A percentile compares a stretch with the other conserved stretches of the same genome.
phyloP scores from a whole-genome alignment of 1,140 invertebrate species.

The Caerostris extrusa region DNA sequence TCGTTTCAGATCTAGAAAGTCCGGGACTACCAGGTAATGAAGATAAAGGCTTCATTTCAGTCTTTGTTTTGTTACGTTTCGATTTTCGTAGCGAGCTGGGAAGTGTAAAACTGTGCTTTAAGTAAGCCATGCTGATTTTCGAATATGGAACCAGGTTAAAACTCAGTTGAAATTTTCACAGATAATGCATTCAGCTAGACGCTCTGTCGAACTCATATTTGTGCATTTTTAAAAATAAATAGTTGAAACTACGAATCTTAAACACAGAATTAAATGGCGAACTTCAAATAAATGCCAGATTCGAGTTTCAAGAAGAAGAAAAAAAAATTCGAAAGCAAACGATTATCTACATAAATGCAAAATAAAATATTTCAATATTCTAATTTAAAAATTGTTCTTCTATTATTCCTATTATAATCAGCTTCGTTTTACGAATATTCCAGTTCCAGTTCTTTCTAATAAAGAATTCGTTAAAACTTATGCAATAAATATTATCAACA shows the following conservation, averaged over 20 bases:
- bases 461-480: background rate
- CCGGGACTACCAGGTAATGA: constrained; percentile 61
- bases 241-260: no score
- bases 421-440: background rate
- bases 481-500: background rate
- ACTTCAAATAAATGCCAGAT: no score
- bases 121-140: constrained; percentile 70
- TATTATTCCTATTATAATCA: no score
- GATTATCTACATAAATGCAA: background rate
- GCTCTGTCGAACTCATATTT: no score
- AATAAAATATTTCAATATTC: no score
- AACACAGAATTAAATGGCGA: no score
- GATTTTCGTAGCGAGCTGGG: constrained; percentile 74
- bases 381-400: no score
- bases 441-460: no score
- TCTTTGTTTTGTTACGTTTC: constrained; percentile 58
- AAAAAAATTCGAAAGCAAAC: background rate
- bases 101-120: constrained; percentile 77
- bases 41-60: background rate
- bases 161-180: background rate
- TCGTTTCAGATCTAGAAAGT: constrained; percentile 66
- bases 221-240: no score
- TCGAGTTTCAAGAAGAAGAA: no score
- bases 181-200: background rate
- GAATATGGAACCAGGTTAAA: background rate